Percentiles rank a stretch among this genome's conserved stretches.
These are phyloP conservation scores for Halcyon chelicuti DNA, from an alignment of 2,797 vertebrate species.

Conservation along the genomic window DNA sequence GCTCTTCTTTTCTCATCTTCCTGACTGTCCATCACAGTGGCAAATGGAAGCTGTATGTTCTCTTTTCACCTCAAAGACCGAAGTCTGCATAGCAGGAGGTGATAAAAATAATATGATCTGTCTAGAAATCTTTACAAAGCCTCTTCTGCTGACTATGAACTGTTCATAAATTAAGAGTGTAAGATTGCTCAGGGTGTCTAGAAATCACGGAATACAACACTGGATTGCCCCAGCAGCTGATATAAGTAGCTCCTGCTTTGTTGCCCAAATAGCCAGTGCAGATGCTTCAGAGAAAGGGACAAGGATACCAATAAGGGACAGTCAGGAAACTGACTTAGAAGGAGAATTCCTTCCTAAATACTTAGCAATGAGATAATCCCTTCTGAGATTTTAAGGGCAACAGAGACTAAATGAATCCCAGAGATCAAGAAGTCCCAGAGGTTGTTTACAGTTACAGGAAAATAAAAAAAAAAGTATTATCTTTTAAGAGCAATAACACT, in stretches of 20 bases:
- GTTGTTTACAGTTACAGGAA: neutral
- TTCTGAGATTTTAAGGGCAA: neutral
- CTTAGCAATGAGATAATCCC: neutral
- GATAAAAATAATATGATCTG: neutral
- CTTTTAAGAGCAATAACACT: neutral
- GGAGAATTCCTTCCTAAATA: neutral
- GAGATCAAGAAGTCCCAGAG: neutral
- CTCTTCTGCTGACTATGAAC: neutral
- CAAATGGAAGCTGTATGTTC: slow-evolving; percentile 2
- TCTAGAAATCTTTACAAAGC: neutral
- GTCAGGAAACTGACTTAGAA: neutral
- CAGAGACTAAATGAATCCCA: neutral
- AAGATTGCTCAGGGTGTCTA: neutral
- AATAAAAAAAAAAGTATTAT: neutral
- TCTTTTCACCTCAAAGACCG: slow-evolving; percentile 1
- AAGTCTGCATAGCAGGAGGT: neutral
- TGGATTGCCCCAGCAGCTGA: neutral
- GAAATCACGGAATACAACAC: neutral
- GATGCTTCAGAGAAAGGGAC: neutral
- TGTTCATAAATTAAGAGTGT: neutral
- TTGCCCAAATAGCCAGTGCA: neutral
- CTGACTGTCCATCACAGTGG: neutral
- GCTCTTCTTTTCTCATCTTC: slow-evolving; percentile 7
- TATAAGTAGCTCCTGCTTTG: neutral
- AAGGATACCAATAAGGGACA: neutral